Conservation (phyloP, 2,797 vertebrate species). For the Gallinago solitaria region DNA sequence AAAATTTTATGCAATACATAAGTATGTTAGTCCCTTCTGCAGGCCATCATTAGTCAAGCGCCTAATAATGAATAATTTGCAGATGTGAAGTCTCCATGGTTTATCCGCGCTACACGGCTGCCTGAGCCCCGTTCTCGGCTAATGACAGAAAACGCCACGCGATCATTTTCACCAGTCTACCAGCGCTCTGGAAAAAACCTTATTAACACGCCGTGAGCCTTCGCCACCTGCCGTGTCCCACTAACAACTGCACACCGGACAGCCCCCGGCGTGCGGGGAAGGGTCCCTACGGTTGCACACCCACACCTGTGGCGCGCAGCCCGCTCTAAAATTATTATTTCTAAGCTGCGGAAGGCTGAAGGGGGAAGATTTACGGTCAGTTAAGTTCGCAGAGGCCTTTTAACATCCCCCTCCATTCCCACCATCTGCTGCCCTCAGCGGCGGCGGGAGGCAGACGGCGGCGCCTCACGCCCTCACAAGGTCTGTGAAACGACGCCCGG, state of each 20-base stretch:
- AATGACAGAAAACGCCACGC: accelerated
- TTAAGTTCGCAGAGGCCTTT: accelerated
- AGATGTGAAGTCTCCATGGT: accelerated
- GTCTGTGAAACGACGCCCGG: accelerated
- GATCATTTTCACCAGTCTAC: not conserved
- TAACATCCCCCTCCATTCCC: accelerated
- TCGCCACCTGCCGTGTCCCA: accelerated
- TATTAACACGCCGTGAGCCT: not conserved
- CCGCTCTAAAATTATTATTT: not conserved
- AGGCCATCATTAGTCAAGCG: not conserved
- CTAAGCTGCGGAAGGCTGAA: not conserved
- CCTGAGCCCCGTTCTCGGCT: accelerated
- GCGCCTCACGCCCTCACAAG: not conserved
- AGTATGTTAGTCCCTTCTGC: not conserved
- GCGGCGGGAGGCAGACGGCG: not conserved
- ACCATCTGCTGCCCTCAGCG: accelerated
- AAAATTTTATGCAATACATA: not conserved
- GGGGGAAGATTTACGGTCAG: not conserved
- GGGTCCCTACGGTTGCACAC: not conserved
- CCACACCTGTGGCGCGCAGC: not conserved
- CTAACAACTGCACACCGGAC: not conserved
- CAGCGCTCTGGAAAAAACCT: accelerated
- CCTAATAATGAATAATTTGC: not conserved
- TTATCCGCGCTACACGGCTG: not conserved
- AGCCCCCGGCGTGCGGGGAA: accelerated